Percentiles rank a stretch among this genome's conserved stretches.
Evolutionary conservation across 2,888 invertebrate species (phyloP).

Genomic region (Theretra japonica): DNA sequence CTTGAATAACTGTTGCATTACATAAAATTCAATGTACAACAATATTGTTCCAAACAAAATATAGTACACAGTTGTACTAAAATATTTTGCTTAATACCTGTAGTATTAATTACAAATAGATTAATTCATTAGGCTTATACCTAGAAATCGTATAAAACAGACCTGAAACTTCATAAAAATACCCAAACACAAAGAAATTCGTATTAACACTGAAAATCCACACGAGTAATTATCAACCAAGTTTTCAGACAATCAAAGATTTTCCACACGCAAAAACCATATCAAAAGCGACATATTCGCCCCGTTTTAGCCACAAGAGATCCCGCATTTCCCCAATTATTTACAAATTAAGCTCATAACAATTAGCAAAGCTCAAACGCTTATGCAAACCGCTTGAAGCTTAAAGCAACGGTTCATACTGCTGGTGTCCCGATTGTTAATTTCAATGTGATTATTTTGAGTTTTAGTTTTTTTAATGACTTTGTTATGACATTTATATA

Average conservation of each 20-base stretch:
- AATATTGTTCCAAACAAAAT: too few species aligned
- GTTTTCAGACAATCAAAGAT: background rate
- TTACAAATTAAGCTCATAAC: conserved; percentile 21
- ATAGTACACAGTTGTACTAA: too few species aligned
- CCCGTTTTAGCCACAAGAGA: conserved; percentile 1
- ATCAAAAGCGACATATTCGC: background rate
- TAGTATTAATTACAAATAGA: too few species aligned
- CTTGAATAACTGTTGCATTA: too few species aligned
- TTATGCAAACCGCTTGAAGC: conserved; percentile 26
- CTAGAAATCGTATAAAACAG: background rate
- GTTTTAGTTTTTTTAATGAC: too few species aligned
- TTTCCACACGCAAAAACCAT: background rate
- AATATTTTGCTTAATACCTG: too few species aligned
- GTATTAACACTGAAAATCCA: background rate
- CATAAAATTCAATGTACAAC: too few species aligned
- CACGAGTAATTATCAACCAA: background rate
- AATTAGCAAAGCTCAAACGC: conserved; percentile 27
- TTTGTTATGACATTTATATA: background rate
- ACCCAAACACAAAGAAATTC: background rate
- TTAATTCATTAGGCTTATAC: too few species aligned
- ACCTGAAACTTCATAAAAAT: background rate
- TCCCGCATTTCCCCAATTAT: background rate
- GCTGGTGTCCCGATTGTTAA: conserved; percentile 15
- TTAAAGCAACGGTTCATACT: conserved; percentile 11
- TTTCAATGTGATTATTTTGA: background rate